Evolutionary conservation across 37 sponge, comb jelly and placozoan species (phyloP).

Genomic region (Aplysina aerophoba): DNA sequence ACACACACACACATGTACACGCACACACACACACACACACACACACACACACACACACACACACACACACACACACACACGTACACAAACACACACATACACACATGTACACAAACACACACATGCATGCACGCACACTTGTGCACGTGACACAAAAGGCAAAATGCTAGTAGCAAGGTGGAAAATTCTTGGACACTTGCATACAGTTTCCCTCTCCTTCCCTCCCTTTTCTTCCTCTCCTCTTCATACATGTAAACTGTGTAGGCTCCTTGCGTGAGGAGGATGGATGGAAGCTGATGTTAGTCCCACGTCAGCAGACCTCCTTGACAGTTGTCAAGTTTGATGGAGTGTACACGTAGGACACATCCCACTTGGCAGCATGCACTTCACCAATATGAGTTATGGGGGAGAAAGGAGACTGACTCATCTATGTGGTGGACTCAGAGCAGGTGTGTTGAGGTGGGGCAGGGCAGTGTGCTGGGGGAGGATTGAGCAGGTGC

Average conservation of each 20-base stretch:
- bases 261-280: slow-evolving; percentile 71
- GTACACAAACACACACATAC: background rate
- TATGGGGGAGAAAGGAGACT: slow-evolving; percentile 84
- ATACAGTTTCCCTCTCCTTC: too few relatives aligned
- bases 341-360: slow-evolving; percentile 97
- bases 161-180: too few relatives aligned
- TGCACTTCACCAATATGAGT: slow-evolving; percentile 87
- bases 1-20: background rate
- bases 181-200: too few relatives aligned
- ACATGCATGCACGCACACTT: background rate
- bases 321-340: slow-evolving; percentile 93
- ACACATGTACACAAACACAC: background rate
- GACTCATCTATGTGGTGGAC: slow-evolving; percentile 97
- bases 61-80: slow-evolving; percentile 8
- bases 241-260: too few relatives aligned
- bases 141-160: too few relatives aligned
- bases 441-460: slow-evolving; percentile 86
- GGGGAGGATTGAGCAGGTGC: too few relatives aligned
- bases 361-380: slow-evolving; percentile 96
- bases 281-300: slow-evolving; percentile 83
- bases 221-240: too few relatives aligned
- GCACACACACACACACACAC: slow-evolving; percentile 32
- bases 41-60: too few relatives aligned
- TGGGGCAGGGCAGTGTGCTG: too few relatives aligned
- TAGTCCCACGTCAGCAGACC: slow-evolving; percentile 61